Conservation (phyloP, 2,888 invertebrate species). For the Abscondita cerata region DNA sequence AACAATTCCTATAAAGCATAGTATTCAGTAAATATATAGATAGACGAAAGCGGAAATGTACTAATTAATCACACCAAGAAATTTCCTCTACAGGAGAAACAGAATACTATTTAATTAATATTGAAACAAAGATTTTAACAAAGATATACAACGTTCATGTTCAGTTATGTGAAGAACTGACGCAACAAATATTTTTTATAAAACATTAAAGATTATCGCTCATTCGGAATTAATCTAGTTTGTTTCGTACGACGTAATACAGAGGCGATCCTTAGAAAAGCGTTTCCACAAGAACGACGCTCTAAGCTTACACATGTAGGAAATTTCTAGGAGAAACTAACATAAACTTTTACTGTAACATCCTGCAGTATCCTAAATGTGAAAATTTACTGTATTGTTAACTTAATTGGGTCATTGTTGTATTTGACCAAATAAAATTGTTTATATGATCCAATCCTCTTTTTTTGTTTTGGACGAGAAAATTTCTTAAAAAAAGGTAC, state of each 20-base stretch:
- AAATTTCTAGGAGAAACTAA: constrained; percentile 16
- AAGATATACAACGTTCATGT: too few relatives aligned
- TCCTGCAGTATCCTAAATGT: constrained; percentile 11
- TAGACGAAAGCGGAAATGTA: too few relatives aligned
- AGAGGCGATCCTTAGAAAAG: constrained; percentile 13
- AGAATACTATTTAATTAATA: too few relatives aligned
- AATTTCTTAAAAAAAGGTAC: too few relatives aligned
- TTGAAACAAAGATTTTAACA: too few relatives aligned
- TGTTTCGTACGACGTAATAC: constrained; percentile 16
- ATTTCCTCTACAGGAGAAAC: too few relatives aligned
- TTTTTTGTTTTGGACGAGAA: too few relatives aligned
- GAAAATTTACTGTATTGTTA: constrained; percentile 9
- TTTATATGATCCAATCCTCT: too few relatives aligned
- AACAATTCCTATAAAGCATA: too few relatives aligned
- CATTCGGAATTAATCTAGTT: constrained; percentile 18
- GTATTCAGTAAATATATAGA: too few relatives aligned
- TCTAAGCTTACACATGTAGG: constrained; percentile 14
- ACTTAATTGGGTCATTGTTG: constrained; percentile 4
- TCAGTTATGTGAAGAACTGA: background rate
- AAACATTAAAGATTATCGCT: constrained; percentile 16
- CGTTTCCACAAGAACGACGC: constrained; percentile 16
- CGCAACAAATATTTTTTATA: constrained; percentile 10
- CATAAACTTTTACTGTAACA: constrained; percentile 19
- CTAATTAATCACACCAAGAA: too few relatives aligned
- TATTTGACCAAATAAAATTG: background rate